Evolutionary conservation across 2,888 invertebrate genomes (phyloP).

Genomic region (Acleris literana): DNA sequence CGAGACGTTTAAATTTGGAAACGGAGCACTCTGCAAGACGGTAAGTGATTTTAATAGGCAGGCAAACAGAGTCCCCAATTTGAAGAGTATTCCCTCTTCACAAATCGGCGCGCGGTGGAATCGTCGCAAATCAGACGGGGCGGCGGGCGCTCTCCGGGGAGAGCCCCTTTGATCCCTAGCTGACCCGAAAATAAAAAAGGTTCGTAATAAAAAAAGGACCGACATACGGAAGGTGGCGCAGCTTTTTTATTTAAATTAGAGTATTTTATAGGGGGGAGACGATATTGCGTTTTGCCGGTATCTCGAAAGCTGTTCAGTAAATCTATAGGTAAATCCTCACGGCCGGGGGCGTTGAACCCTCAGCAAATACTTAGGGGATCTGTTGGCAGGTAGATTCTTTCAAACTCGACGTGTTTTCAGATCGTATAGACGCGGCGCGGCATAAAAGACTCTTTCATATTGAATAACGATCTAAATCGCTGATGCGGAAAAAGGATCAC

Average conservation of each 20-base stretch:
- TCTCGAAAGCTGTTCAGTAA: slow-evolving; percentile 71
- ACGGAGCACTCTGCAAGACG: slow-evolving; percentile 57
- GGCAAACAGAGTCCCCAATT: slow-evolving; percentile 76
- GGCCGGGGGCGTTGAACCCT: slow-evolving; percentile 63
- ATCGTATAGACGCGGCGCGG: slow-evolving; percentile 49
- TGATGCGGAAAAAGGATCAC: slow-evolving; percentile 23
- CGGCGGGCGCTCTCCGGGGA: slow-evolving; percentile 71
- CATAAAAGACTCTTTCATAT: slow-evolving; percentile 49
- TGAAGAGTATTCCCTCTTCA: slow-evolving; percentile 79
- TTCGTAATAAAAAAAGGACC: slow-evolving; percentile 82
- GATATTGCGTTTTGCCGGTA: slow-evolving; percentile 82
- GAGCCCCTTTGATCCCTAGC: slow-evolving; percentile 82
- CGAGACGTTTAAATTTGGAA: slow-evolving; percentile 55
- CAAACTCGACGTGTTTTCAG: slow-evolving; percentile 47
- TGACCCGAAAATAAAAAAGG: slow-evolving; percentile 84
- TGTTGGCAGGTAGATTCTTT: slow-evolving; percentile 40
- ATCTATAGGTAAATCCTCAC: slow-evolving; percentile 65
- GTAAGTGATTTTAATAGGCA: slow-evolving; percentile 81
- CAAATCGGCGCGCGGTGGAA: slow-evolving; percentile 78
- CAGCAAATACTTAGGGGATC: slow-evolving; percentile 59
- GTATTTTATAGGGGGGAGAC: slow-evolving; percentile 82
- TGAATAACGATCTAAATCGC: slow-evolving; percentile 47
- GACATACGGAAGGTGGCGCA: slow-evolving; percentile 84
- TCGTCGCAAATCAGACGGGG: slow-evolving; percentile 79
- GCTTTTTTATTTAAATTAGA: slow-evolving; percentile 84